Conservation (phyloP, 2,113 vertebrate genomes). For the Polypterus bichir region DNA sequence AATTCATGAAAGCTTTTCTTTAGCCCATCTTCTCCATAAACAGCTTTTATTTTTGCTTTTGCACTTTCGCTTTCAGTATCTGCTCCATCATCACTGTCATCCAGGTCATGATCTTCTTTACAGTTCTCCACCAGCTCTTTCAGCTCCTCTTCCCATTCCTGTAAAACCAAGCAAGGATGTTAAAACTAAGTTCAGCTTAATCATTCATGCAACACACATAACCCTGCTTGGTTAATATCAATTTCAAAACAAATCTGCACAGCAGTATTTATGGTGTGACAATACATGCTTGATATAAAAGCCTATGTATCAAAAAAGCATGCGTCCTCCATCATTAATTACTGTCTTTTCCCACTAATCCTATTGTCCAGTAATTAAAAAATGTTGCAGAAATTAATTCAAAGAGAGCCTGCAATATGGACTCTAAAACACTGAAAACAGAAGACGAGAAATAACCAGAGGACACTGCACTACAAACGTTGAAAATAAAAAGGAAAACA, state of each 20-base stretch:
- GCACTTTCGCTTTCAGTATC: background rate
- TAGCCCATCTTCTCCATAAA: background rate
- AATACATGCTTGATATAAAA: background rate
- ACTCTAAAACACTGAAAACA: too few species aligned
- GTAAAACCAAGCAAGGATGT: background rate
- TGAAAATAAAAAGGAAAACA: too few species aligned
- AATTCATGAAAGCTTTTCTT: background rate
- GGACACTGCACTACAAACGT: too few species aligned
- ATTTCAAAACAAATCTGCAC: too few species aligned
- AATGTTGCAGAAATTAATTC: too few species aligned
- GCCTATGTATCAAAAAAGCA: background rate
- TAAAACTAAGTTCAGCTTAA: background rate
- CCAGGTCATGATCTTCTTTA: background rate
- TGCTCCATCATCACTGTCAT: background rate
- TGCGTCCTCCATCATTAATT: background rate
- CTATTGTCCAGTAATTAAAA: too few species aligned
- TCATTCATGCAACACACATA: background rate
- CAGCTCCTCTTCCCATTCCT: slow-evolving; percentile 1
- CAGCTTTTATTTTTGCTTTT: background rate
- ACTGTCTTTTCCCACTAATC: background rate
- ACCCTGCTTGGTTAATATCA: background rate
- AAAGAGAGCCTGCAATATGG: too few species aligned
- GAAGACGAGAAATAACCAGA: too few species aligned
- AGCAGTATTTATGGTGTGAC: too few species aligned
- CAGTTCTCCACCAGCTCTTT: background rate